Base-by-base conservation (phyloP, 2,797 vertebrate species). In the Clamator glandarius region DNA sequence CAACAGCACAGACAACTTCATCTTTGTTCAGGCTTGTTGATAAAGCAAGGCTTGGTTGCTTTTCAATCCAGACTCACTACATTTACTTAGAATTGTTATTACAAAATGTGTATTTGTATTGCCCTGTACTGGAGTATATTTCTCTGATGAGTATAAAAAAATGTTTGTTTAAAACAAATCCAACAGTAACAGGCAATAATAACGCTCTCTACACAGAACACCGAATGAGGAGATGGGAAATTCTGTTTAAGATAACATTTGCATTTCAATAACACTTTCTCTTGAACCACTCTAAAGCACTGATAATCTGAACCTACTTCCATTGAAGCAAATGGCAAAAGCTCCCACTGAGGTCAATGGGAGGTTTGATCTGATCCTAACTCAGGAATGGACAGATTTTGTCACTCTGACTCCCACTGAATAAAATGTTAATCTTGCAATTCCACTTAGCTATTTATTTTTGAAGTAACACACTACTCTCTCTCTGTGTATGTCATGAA, bases 161-260 rank as follows among this genome's bases (percentile, higher is more conserved):
- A 44, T 64, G 48, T 89, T 76, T 78, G n/a, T 66, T 74, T 73
- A 75, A 78, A 28, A 24, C 10, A 46, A 20, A 29, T 61, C 20
- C 17, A 48, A 82, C 48, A 84, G 58, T 44, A 90, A 51, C 12
- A 92, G 17, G 31, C 50, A 54, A 29, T 58, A 84, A 75, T 44
- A 82, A 75, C 51, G 66, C 63, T 42, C 51, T 84, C 82, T 81
- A 52, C 66, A 91, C 83, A 85, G 48, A 87, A 31, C 16, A 63
- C 23, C 91, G 76, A 96, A 91, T 69, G 59, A 42, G 23, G 66
- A 93, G 94, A 96, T 96, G 48, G 76, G 92, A 95, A 92, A 33
- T 70, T 72, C 51, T 88, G 94, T 95, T 96, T 91, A 90, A 78
- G 79, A 88, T 91, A 92, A 75, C 35, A 95, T 96, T 96, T 95